Evolutionary conservation across 2,113 vertebrate genomes (phyloP).

Genomic region (Hydrolagus affinis): DNA sequence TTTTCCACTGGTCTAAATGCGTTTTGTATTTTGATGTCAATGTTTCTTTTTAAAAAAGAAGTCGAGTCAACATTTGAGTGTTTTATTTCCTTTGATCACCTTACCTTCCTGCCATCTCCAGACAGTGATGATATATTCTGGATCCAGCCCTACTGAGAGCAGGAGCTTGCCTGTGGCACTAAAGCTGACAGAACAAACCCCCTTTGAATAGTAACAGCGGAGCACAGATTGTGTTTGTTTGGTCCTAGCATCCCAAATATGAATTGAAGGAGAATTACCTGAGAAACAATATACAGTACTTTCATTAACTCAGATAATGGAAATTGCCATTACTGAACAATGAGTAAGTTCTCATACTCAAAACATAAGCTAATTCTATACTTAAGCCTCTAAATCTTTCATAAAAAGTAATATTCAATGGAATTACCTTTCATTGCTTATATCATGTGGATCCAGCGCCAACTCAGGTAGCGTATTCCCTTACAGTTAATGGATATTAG

Average conservation of each 20-base stretch:
- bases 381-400: no score
- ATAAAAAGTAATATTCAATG: neutral
- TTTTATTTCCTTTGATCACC: neutral
- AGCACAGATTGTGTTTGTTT: constrained; percentile 87
- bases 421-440: neutral
- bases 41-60: neutral
- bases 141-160: constrained; percentile 84
- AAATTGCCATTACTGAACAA: neutral
- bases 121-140: constrained; percentile 84
- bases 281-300: constrained; percentile 36
- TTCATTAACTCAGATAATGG: neutral
- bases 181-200: constrained; percentile 91
- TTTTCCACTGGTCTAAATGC: no score
- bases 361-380: no score
- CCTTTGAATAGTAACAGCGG: constrained; percentile 82
- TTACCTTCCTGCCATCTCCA: constrained; percentile 98
- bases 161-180: constrained; percentile 92
- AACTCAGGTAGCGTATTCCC: neutral
- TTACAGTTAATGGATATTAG: neutral
- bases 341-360: neutral
- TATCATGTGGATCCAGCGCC: neutral
- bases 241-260: constrained; percentile 91
- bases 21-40: neutral
- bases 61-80: neutral
- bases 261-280: constrained; percentile 89